Evolutionary conservation across 2,888 invertebrate species (phyloP).

Genomic region (Synergus gifuensis): DNA sequence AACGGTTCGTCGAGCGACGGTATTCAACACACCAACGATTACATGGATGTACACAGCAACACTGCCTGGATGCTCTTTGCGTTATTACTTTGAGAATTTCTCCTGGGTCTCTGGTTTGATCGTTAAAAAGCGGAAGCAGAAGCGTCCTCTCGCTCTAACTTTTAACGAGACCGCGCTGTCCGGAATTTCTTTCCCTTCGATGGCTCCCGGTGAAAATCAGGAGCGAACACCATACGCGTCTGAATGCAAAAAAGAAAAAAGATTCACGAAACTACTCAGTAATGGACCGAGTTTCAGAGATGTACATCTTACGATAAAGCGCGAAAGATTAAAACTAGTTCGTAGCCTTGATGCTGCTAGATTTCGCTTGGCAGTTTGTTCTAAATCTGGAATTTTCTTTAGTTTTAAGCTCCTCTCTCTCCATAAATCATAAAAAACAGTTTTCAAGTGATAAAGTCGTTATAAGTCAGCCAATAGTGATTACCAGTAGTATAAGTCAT

Average conservation of each 20-base stretch:
- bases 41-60: constrained; percentile 10
- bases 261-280: background rate
- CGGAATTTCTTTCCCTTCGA: constrained; percentile 36
- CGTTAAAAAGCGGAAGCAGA: constrained; percentile 39
- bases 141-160: constrained; percentile 31
- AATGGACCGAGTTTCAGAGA: background rate
- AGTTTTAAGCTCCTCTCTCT: too few relatives aligned
- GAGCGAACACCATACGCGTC: background rate
- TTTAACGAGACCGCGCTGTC: constrained; percentile 37
- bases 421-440: too few relatives aligned
- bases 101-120: constrained; percentile 33
- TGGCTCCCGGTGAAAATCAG: constrained; percentile 24
- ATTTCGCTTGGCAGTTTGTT: background rate
- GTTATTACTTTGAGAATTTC: constrained; percentile 40
- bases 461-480: too few relatives aligned
- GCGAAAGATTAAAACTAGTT: background rate
- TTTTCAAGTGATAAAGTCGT: too few relatives aligned
- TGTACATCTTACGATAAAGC: background rate
- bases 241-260: background rate
- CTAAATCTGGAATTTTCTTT: too few relatives aligned
- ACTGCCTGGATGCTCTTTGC: constrained; percentile 37
- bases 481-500: too few relatives aligned
- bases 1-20: constrained; percentile 35
- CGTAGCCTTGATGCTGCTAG: background rate
- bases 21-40: constrained; percentile 27